Evolutionary conservation across 1,140 invertebrate species (phyloP), one percentile per base, ranked within the genome.

Genomic region (Formica exsecta): DNA sequence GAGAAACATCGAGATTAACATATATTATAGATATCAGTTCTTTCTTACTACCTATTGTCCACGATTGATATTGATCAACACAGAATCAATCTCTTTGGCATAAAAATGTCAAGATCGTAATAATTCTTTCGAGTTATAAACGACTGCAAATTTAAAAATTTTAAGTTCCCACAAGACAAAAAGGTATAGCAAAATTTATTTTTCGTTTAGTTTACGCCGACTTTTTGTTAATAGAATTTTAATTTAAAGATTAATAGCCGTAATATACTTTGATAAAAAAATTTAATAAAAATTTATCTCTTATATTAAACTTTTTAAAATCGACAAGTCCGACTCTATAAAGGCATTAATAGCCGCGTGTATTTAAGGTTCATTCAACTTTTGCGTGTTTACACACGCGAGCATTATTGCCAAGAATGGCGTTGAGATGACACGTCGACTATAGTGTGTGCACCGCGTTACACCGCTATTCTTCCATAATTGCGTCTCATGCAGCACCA

Each of bases 391-490:
- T 83, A 70, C 51, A 54, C 48, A 57, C 41, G 59, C 25, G 64
- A 48, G 36, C 22, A 70, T 80, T 80, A 80, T 54, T 65, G 25
- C 11, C 25, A 54, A 44, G 79, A 73, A 13, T 32, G 54, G 38
- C 54, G 54, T 48, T 25, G 25, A 81, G 59, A 73, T 32, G 36
- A 81, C 79, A 81, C 54, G 54, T 71, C 36, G 79, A 13, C 41
- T 54, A 19, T 44, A 32, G 9, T 19, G 9, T 19, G 65, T n/a
- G 65, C 48, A 51, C 36, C 68, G 8, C 51, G 38, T 61, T 68
- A 44, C 68, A 54, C 62, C 54, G 32, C 66, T 73, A 73, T 44
- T 74, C 79, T 74, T 61, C 32, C 62, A 48, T 83, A 83, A 83
- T 83, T 83, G 71, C 70, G 32, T 54, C 48, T 73, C 68, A 16